These are phyloP conservation scores for Lagodon rhomboides DNA, from an alignment of 2,797 vertebrate species.

Conservation along the genomic window DNA sequence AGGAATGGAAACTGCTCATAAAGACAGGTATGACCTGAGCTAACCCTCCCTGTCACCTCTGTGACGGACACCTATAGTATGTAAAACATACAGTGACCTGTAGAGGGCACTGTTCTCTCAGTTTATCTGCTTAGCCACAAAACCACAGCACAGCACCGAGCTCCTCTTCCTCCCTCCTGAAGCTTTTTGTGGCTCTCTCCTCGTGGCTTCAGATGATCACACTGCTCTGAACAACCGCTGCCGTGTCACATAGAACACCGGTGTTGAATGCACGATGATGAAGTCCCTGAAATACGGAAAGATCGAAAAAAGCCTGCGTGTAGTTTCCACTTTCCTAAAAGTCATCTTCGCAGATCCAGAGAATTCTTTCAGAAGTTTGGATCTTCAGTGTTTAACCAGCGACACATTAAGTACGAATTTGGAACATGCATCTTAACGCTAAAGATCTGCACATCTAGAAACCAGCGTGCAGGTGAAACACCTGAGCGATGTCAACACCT, in stretches of 20 bases:
- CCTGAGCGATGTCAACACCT: background rate
- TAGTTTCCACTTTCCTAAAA: background rate
- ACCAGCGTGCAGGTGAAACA: background rate
- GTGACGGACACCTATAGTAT: constrained; percentile 13
- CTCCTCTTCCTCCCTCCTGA: background rate
- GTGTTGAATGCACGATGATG: background rate
- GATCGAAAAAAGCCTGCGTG: background rate
- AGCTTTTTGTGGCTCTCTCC: background rate
- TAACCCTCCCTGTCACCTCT: constrained; percentile 48
- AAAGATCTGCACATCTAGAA: background rate
- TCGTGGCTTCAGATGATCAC: background rate
- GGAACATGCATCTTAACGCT: background rate
- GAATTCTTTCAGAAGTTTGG: background rate
- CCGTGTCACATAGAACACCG: background rate
- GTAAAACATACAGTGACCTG: constrained; percentile 57
- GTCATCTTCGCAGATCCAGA: background rate
- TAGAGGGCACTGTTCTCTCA: constrained; percentile 81
- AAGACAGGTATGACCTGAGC: constrained; percentile 55
- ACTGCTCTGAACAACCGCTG: background rate
- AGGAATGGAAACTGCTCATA: background rate
- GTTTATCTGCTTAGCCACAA: constrained; percentile 40
- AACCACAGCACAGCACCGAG: background rate
- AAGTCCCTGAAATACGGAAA: background rate
- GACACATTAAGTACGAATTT: background rate
- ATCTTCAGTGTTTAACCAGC: background rate